Percentiles rank a stretch among this genome's conserved stretches.
phyloP scores from a whole-genome alignment of 2,797 vertebrate species.

The Acanthis flammea region DNA sequence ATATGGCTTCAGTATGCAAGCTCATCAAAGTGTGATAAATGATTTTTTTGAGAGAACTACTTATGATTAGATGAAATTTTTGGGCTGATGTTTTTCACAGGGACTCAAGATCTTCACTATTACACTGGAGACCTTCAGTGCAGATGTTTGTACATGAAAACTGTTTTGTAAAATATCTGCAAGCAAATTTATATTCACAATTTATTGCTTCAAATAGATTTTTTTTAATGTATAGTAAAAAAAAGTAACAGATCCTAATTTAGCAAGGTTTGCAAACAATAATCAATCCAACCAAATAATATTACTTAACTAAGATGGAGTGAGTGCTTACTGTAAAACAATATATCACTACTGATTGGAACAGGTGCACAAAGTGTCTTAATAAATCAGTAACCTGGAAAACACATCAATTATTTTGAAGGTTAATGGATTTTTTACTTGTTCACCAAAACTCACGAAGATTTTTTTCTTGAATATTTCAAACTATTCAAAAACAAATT shows the following conservation, averaged over 20 bases:
- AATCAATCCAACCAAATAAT: conserved; percentile 58
- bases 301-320: conserved; percentile 65
- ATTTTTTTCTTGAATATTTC: conserved; percentile 43
- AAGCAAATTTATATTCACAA: background rate
- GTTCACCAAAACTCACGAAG: conserved; percentile 46
- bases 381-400: conserved; percentile 70
- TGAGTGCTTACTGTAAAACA: conserved; percentile 48
- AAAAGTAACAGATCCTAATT: conserved; percentile 21
- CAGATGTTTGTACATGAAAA: background rate
- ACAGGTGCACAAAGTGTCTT: conserved; percentile 67
- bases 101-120: background rate
- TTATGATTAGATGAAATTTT: background rate
- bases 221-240: background rate
- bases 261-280: conserved; percentile 38
- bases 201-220: background rate
- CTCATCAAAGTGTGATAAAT: background rate
- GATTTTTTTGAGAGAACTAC: background rate
- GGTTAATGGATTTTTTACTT: conserved; percentile 68
- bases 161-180: background rate
- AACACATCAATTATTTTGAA: conserved; percentile 71
- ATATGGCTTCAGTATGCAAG: background rate
- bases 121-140: background rate
- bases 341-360: conserved; percentile 66
- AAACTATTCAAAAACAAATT: background rate
- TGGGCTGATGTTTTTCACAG: background rate